A percentile compares a stretch with the other conserved stretches of the same genome.
Conservation (phyloP, 2,888 invertebrate genomes). For the Spisula subtruncata region DNA sequence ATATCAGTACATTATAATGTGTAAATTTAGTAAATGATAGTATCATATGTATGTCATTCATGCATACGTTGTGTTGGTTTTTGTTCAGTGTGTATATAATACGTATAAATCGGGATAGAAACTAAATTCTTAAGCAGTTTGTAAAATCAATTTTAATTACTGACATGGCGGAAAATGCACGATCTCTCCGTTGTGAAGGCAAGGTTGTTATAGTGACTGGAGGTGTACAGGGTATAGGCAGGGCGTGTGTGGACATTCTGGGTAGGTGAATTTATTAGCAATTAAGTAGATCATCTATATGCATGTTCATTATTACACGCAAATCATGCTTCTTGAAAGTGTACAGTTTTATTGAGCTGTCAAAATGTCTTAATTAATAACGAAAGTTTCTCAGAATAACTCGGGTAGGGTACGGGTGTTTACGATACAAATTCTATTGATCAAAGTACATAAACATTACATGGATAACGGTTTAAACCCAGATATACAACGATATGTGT, state of each 20-base stretch:
- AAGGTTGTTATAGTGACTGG: slow-evolving; percentile 8
- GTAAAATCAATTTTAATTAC: not conserved
- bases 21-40: not conserved
- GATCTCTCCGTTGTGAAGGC: not conserved
- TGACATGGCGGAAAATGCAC: not conserved
- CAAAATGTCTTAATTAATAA: not conserved
- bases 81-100: not conserved
- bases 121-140: not conserved
- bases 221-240: slow-evolving; percentile 10
- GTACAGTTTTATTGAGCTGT: not conserved
- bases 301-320: no score
- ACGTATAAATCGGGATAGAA: not conserved
- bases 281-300: not conserved
- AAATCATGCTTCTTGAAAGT: no score
- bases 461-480: no score
- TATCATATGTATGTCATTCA: not conserved
- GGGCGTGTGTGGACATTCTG: not conserved
- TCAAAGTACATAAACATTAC: no score
- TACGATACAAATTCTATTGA: no score
- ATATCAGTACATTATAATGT: not conserved
- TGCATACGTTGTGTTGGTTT: no score
- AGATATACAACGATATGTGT: no score
- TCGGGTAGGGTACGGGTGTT: no score
- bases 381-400: not conserved
- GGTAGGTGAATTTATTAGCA: not conserved